These are phyloP conservation scores for Orycteropus afer DNA, from an alignment of 2,113 vertebrate genomes.

Conservation along the genomic window DNA sequence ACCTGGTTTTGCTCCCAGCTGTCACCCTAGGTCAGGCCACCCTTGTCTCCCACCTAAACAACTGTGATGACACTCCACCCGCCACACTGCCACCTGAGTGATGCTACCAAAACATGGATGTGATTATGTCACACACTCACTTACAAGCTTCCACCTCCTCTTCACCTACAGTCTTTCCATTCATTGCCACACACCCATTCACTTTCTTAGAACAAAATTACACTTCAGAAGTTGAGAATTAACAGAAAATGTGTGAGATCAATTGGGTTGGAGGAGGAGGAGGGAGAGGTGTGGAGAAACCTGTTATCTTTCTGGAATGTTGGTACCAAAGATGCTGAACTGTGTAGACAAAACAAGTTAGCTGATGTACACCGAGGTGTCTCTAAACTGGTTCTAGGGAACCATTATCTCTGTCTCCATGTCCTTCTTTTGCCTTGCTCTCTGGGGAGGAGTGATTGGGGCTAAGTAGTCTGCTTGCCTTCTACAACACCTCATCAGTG, in stretches of 20 bases:
- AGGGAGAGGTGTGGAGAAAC: not conserved
- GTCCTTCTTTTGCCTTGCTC: not conserved
- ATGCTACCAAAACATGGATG: not conserved
- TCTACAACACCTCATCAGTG: not conserved
- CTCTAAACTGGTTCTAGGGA: not conserved
- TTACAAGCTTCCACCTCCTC: not conserved
- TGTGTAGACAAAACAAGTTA: not conserved
- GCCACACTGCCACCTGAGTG: not conserved
- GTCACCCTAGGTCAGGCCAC: no score
- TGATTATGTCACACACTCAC: not conserved
- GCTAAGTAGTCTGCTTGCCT: not conserved
- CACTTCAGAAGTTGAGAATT: not conserved
- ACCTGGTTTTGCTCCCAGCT: no score
- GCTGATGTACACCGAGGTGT: not conserved
- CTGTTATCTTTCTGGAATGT: not conserved
- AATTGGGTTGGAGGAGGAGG: not conserved
- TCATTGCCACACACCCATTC: not conserved
- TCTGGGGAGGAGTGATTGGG: accelerated
- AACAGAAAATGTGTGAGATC: not conserved
- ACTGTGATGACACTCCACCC: not conserved
- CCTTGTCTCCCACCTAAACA: not conserved
- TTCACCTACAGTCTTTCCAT: not conserved
- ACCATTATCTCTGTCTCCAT: accelerated
- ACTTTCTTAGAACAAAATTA: not conserved
- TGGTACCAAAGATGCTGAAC: not conserved